phyloP scores from a whole-genome alignment of 2,113 vertebrate species.

The Oostethus manadensis region DNA sequence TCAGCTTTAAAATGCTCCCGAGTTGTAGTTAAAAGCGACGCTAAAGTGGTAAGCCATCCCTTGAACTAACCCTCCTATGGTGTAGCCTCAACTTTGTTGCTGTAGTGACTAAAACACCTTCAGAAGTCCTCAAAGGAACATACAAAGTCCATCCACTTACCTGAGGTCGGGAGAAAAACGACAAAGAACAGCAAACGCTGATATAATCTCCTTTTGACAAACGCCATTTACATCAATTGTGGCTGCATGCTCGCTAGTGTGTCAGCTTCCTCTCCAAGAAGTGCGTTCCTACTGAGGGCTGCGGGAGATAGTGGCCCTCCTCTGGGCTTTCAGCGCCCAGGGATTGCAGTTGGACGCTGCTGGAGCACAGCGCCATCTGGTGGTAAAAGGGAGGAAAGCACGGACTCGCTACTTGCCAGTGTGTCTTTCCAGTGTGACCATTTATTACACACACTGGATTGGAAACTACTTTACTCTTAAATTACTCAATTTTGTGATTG shows the following conservation, averaged over 20 bases:
- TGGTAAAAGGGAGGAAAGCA: neutral
- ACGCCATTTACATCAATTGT: constrained; percentile 71
- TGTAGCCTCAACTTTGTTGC: neutral
- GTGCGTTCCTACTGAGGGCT: constrained; percentile 30
- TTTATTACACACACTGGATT: no score
- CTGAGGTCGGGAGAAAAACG: constrained; percentile 66
- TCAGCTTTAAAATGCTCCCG: neutral
- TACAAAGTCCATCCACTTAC: constrained; percentile 44
- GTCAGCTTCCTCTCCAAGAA: constrained; percentile 38
- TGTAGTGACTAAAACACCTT: neutral
- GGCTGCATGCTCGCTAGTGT: constrained; percentile 61
- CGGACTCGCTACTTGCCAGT: no score
- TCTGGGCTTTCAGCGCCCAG: neutral
- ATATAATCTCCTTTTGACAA: constrained; percentile 59
- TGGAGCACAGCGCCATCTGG: neutral
- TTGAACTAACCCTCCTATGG: constrained; percentile 1
- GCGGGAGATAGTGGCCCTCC: neutral
- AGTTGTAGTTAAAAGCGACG: neutral
- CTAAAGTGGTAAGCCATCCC: neutral
- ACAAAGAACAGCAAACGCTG: constrained; percentile 65
- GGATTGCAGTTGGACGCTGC: neutral
- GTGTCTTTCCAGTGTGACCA: no score
- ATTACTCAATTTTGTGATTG: no score
- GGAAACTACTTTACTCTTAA: no score
- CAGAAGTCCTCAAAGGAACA: neutral